These are phyloP conservation scores for Proterorhinus semilunaris DNA, from an alignment of 2,113 vertebrate genomes.

Conservation along the genomic window DNA sequence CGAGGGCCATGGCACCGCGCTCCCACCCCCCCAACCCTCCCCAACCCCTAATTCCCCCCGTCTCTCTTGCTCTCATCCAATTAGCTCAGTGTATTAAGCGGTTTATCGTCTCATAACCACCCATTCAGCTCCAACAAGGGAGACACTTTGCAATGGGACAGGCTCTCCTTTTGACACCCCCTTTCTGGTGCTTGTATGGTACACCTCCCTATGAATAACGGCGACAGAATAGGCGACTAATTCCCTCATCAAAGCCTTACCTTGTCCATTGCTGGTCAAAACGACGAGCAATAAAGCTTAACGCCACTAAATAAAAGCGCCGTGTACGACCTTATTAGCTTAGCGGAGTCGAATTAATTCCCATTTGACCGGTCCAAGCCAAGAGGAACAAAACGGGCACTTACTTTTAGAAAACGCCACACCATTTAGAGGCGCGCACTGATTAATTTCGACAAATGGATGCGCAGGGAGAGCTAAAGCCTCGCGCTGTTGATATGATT, in stretches of 20 bases:
- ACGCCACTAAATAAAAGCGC: constrained; percentile 92
- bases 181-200: constrained; percentile 99
- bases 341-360: constrained; percentile 98
- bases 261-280: constrained; percentile 99
- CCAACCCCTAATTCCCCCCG: constrained; percentile 90
- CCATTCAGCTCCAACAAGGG: constrained; percentile 99
- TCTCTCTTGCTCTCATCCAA: constrained; percentile 99
- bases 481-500: constrained; percentile 63
- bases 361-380: constrained; percentile 63
- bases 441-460: constrained; percentile 81
- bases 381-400: constrained; percentile 59
- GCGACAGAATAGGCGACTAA: constrained; percentile 98
- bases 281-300: constrained; percentile 99
- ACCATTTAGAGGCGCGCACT: constrained; percentile 79
- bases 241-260: constrained; percentile 99
- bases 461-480: constrained; percentile 46
- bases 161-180: constrained; percentile 98
- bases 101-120: constrained; percentile 99
- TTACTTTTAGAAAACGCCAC: constrained; percentile 84
- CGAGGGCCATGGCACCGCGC: constrained; percentile 87
- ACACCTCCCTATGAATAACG: constrained; percentile 99
- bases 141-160: constrained; percentile 99
- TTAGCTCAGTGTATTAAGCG: constrained; percentile 99
- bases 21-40: constrained; percentile 85
- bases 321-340: constrained; percentile 98